These are phyloP conservation scores for Dipodomys ordii DNA, from an alignment of 2,113 vertebrate genomes.

Conservation along the genomic window DNA sequence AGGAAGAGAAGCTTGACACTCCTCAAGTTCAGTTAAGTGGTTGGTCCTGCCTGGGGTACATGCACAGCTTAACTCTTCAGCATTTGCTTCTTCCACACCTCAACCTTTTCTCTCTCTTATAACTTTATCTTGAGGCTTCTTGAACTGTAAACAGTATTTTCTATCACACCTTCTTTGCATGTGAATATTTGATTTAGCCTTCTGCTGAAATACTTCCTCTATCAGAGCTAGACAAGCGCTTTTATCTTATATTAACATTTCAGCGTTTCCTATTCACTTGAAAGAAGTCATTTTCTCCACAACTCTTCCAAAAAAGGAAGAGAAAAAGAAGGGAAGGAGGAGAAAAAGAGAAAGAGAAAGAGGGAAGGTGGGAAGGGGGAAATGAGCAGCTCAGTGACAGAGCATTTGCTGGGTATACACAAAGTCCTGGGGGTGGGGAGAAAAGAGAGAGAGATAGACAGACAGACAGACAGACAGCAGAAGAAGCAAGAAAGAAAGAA, in stretches of 20 bases:
- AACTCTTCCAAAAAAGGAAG: not conserved
- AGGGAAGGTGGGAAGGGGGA: rapidly evolving
- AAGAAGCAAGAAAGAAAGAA: no score
- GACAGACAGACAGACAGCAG: no score
- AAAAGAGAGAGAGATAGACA: no score
- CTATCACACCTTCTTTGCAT: not conserved
- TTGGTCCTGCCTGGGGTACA: not conserved
- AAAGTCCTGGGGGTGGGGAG: no score
- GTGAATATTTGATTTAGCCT: not conserved
- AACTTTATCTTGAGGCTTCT: not conserved
- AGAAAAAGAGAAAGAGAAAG: no score
- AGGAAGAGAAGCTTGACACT: constrained; percentile 45
- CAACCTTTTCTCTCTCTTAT: not conserved
- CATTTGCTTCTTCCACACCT: not conserved
- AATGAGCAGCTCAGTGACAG: not conserved
- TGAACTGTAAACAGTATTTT: not conserved
- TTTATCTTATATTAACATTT: not conserved
- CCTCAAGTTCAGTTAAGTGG: constrained; percentile 28
- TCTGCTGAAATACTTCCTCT: not conserved
- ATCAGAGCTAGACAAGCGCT: not conserved
- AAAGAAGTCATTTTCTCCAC: constrained; percentile 13
- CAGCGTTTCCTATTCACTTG: not conserved
- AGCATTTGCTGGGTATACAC: not conserved
- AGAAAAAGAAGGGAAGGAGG: rapidly evolving
- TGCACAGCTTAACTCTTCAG: not conserved